These are phyloP conservation scores for Chloropsis hardwickii DNA, from an alignment of 2,113 vertebrate species.

Conservation along the genomic window DNA sequence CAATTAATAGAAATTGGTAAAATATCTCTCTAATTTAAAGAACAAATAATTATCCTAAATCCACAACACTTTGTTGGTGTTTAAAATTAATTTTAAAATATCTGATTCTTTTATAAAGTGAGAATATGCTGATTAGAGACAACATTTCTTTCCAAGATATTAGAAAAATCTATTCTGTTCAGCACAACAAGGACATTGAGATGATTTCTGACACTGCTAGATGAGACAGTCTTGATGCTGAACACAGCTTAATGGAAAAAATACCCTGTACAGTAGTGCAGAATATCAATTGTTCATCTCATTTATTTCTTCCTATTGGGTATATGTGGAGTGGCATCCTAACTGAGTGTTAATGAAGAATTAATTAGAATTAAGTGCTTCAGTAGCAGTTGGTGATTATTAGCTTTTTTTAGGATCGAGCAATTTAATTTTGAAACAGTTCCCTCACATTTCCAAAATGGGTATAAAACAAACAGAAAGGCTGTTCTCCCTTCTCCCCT, in stretches of 20 bases:
- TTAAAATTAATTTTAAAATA: neutral
- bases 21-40: neutral
- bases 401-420: conserved; percentile 27
- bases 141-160: neutral
- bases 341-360: conserved; percentile 46
- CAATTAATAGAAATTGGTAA: neutral
- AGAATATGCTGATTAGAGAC: neutral
- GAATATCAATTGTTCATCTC: conserved; percentile 21
- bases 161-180: neutral
- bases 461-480: neutral
- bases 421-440: conserved; percentile 28
- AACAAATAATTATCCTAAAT: neutral
- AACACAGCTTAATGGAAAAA: neutral
- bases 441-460: neutral
- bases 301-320: conserved; percentile 46
- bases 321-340: conserved; percentile 36
- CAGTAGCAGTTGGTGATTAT: conserved; percentile 15
- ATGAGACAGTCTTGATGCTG: neutral
- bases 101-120: neutral
- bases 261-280: neutral
- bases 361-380: conserved; percentile 58
- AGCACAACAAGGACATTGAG: neutral
- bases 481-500: neutral
- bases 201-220: neutral
- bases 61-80: neutral